phyloP scores from a whole-genome alignment of 2,113 vertebrate genomes.

The Istiophorus platypterus region DNA sequence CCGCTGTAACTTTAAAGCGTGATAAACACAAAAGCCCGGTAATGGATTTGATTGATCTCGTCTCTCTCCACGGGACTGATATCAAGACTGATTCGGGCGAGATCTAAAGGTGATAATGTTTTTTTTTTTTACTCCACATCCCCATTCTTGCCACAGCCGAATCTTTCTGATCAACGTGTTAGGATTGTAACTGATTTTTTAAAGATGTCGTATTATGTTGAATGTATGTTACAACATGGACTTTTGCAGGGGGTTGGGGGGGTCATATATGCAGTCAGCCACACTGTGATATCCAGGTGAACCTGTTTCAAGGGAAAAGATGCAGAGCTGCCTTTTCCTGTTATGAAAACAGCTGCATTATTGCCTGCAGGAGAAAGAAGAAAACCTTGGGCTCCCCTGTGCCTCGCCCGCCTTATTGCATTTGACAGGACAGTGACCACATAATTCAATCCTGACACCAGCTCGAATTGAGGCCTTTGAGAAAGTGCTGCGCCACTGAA shows the following conservation, averaged over 20 bases:
- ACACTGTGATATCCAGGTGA: slow-evolving; percentile 14
- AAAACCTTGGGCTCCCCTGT: slow-evolving; percentile 59
- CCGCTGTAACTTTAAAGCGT: slow-evolving; percentile 75
- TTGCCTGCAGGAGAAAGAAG: slow-evolving; percentile 40
- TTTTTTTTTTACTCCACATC: slow-evolving; percentile 28
- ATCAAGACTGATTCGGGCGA: slow-evolving; percentile 50
- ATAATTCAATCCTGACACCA: slow-evolving; percentile 79
- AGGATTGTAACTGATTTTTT: slow-evolving; percentile 13
- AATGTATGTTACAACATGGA: background rate
- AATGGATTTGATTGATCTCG: slow-evolving; percentile 80
- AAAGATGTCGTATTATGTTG: background rate
- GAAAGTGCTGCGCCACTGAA: slow-evolving; percentile 63
- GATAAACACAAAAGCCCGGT: slow-evolving; percentile 79
- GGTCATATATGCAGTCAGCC: background rate
- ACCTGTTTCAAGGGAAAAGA: slow-evolving; percentile 26
- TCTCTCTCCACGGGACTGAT: slow-evolving; percentile 46
- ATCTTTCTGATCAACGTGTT: slow-evolving; percentile 24
- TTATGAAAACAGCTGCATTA: slow-evolving; percentile 64
- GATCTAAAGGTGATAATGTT: slow-evolving; percentile 63
- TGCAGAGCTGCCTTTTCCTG: slow-evolving; percentile 17
- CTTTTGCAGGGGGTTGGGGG: slow-evolving; percentile 5
- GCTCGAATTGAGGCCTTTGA: slow-evolving; percentile 71
- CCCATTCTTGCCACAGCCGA: slow-evolving; percentile 26
- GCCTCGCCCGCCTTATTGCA: slow-evolving; percentile 73
- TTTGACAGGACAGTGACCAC: slow-evolving; percentile 80